Evolutionary conservation across 2,113 vertebrate species (phyloP).

Genomic region (Pangasianodon hypophthalmus): DNA sequence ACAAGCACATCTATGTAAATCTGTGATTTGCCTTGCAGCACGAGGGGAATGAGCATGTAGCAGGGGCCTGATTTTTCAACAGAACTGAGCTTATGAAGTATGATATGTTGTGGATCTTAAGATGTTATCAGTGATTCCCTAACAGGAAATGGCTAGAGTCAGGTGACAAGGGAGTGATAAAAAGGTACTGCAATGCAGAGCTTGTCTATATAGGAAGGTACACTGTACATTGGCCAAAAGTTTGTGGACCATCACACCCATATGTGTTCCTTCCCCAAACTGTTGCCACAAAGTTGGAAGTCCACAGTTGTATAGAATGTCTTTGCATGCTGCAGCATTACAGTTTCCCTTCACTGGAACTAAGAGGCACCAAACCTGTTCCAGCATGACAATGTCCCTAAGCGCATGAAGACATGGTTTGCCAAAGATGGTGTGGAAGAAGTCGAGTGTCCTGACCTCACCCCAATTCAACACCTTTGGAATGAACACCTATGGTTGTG

Average conservation of each 20-base stretch:
- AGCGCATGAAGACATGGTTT: not conserved
- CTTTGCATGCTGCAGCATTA: not conserved
- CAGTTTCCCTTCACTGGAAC: not conserved
- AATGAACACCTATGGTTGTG: not conserved
- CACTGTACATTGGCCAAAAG: too few species aligned
- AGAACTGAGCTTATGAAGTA: not conserved
- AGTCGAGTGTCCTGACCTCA: not conserved
- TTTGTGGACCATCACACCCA: not conserved
- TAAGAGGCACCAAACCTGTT: not conserved
- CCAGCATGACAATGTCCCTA: not conserved
- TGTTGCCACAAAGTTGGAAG: not conserved
- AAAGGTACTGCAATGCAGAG: not conserved
- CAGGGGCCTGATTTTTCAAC: not conserved
- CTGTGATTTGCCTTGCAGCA: not conserved
- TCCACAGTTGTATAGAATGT: not conserved
- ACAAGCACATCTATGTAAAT: not conserved
- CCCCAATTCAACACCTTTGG: not conserved
- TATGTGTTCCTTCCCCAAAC: not conserved
- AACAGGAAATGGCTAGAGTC: not conserved
- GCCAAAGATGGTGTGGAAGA: not conserved
- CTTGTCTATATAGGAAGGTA: not conserved
- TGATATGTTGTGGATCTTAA: not conserved
- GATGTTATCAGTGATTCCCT: not conserved
- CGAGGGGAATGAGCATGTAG: not conserved
- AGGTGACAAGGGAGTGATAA: not conserved